phyloP scores from a whole-genome alignment of 2,113 vertebrate genomes.

The Heptranchias perlo region DNA sequence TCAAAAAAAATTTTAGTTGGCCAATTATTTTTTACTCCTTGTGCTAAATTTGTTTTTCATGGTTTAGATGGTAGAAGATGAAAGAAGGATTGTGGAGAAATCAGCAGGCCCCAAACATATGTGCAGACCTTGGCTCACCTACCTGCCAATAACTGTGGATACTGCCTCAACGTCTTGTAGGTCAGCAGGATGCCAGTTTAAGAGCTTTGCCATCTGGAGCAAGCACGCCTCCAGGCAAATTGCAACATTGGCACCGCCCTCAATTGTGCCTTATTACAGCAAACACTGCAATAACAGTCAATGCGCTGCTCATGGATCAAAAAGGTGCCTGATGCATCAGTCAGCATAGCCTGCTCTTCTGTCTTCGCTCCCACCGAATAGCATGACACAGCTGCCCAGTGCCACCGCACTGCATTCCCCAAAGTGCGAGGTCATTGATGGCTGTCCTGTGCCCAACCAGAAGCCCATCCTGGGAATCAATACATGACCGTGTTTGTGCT shows the following conservation, averaged over 20 bases:
- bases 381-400: not conserved
- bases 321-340: not conserved
- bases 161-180: not conserved
- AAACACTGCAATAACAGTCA: not conserved
- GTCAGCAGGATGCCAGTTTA: not conserved
- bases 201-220: not conserved
- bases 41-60: not conserved
- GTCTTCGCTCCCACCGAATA: not conserved
- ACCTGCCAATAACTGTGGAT: not conserved
- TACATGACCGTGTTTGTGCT: not conserved
- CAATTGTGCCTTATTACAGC: not conserved
- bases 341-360: too few relatives aligned
- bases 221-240: not conserved
- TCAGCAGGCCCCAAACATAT: not conserved
- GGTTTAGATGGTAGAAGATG: not conserved
- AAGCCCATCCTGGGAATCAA: not conserved
- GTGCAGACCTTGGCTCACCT: not conserved
- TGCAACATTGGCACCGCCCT: not conserved
- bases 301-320: not conserved
- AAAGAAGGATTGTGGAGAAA: not conserved
- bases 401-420: not conserved
- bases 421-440: not conserved
- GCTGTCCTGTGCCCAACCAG: not conserved
- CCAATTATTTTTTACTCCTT: not conserved
- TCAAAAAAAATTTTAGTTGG: not conserved